phyloP scores from a whole-genome alignment of 1,140 invertebrate species.

The Drosophila pseudoananassae region DNA sequence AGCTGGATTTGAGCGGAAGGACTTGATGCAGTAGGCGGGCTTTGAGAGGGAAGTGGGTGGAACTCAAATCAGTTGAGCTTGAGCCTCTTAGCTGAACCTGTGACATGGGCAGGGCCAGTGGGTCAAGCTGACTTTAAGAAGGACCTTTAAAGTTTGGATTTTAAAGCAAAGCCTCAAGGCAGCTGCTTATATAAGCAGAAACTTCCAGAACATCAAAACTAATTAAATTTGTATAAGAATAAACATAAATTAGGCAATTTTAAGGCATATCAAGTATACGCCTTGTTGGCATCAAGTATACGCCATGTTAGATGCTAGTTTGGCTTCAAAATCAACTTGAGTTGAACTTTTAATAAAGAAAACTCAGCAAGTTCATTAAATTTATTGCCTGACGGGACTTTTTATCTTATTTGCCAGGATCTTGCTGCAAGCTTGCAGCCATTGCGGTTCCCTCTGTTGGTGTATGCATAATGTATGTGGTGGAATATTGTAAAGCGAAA shows the following conservation, averaged over 20 bases:
- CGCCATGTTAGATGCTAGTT: neutral
- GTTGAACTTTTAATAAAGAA: neutral
- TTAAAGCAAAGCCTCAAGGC: too few species aligned
- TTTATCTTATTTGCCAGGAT: slow-evolving; percentile 24
- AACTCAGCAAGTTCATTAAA: neutral
- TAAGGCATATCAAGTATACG: neutral
- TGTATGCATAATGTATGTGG: slow-evolving; percentile 29
- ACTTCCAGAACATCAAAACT: too few species aligned
- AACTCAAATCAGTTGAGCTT: slow-evolving; percentile 18
- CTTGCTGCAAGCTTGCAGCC: neutral
- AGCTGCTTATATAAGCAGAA: too few species aligned
- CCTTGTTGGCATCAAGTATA: slow-evolving; percentile 12
- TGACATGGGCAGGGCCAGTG: slow-evolving; percentile 47
- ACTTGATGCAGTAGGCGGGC: slow-evolving; percentile 13
- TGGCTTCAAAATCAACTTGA: too few species aligned
- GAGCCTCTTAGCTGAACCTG: slow-evolving; percentile 18
- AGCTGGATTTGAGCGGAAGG: slow-evolving; percentile 12
- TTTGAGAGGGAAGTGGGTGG: slow-evolving; percentile 8
- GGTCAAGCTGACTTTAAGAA: slow-evolving; percentile 32
- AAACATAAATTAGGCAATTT: too few species aligned
- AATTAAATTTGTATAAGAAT: too few species aligned
- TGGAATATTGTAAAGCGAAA: slow-evolving; percentile 34
- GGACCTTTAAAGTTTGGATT: too few species aligned
- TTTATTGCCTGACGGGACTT: neutral
- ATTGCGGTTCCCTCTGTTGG: slow-evolving; percentile 35